Conservation (phyloP, 2,797 vertebrate species). For the Dendrocincla fuliginosa region DNA sequence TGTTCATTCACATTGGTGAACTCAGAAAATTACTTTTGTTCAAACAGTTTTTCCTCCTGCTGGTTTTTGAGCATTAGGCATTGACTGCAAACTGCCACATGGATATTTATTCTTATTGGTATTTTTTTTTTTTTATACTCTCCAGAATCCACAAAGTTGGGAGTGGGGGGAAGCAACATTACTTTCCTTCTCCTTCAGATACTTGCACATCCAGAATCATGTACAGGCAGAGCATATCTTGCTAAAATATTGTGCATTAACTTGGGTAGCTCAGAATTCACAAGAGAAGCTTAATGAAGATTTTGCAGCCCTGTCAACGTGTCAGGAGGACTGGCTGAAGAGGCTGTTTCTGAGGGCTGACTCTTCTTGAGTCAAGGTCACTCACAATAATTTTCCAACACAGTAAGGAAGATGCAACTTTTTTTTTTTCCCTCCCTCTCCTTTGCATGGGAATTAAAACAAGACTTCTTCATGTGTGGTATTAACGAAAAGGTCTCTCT, state of each 20-base stretch:
- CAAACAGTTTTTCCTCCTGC: background rate
- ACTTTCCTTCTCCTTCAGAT: background rate
- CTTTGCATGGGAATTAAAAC: background rate
- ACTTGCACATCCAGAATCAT: background rate
- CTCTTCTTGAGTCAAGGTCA: background rate
- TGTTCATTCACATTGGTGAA: constrained; percentile 4
- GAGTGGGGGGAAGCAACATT: accelerated
- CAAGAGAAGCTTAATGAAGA: background rate
- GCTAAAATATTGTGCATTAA: background rate
- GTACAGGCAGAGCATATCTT: background rate
- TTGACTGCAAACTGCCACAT: background rate
- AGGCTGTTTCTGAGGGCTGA: background rate
- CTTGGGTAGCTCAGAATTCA: background rate
- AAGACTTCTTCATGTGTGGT: background rate
- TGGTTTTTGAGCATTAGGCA: background rate
- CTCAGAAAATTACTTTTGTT: constrained; percentile 41
- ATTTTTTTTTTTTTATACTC: background rate
- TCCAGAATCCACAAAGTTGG: background rate
- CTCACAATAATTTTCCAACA: background rate
- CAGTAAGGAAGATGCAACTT: background rate
- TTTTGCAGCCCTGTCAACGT: background rate
- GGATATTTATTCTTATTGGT: background rate
- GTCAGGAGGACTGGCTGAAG: background rate
- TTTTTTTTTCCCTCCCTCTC: background rate
- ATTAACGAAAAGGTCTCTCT: background rate